Conservation (phyloP, 2,113 vertebrate species). For the Petromus typicus region DNA sequence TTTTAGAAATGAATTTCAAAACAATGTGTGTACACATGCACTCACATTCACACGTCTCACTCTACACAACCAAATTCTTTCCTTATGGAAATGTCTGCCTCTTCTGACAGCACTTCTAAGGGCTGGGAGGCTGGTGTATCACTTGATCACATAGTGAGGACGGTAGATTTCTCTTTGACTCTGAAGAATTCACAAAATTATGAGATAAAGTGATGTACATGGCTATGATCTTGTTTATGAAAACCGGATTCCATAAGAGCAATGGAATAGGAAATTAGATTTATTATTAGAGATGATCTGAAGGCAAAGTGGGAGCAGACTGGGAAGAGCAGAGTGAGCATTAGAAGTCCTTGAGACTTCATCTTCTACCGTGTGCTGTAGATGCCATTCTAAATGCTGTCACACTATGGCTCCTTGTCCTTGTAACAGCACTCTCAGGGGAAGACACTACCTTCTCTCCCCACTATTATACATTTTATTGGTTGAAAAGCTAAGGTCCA, state of each 20-base stretch:
- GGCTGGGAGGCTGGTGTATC: background rate
- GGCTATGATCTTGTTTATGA: background rate
- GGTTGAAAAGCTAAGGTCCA: background rate
- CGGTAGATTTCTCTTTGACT: background rate
- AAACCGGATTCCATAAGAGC: background rate
- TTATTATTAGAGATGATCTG: background rate
- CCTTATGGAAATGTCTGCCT: background rate
- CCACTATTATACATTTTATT: background rate
- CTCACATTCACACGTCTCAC: background rate
- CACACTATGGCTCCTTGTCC: background rate
- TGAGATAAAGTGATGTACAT: background rate
- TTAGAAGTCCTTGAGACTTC: background rate
- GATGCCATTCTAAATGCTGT: background rate
- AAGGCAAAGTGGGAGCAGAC: background rate
- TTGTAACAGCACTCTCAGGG: background rate
- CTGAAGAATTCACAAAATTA: background rate
- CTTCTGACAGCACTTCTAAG: background rate
- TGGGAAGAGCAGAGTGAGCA: background rate
- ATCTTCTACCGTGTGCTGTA: background rate
- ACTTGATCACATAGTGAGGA: background rate
- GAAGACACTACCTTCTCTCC: background rate
- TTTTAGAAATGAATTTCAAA: constrained; percentile 45
- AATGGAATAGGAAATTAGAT: background rate
- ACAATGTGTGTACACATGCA: background rate
- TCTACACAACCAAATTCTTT: background rate